Percentiles rank a stretch among this genome's conserved stretches.
phyloP scores from a whole-genome alignment of 2,888 invertebrate species.

The Drosophila birchii region DNA sequence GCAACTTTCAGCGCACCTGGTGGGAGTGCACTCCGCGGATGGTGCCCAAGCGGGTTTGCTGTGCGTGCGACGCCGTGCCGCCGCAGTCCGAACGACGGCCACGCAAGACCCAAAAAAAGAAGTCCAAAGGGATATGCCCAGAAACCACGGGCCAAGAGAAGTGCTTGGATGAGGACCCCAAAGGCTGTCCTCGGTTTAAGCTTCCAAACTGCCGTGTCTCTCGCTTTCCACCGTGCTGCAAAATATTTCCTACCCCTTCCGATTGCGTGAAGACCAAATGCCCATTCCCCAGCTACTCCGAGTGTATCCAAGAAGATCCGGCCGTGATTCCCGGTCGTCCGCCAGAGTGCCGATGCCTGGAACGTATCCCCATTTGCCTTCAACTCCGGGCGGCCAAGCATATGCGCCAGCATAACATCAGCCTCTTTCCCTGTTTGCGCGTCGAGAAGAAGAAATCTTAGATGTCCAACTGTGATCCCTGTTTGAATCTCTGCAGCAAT shows the following conservation, averaged over 20 bases:
- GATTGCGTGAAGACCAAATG: conserved; percentile 51
- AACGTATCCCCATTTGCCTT: background rate
- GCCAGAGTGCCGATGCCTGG: conserved; percentile 50
- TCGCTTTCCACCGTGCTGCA: conserved; percentile 54
- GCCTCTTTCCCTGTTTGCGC: conserved; percentile 31
- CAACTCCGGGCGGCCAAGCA: background rate
- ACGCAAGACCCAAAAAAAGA: background rate
- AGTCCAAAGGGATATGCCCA: conserved; percentile 4
- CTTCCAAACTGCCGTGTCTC: conserved; percentile 60
- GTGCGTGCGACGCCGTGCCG: conserved; percentile 58
- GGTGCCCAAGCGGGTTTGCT: conserved; percentile 59
- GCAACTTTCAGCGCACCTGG: conserved; percentile 64
- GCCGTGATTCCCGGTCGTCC: conserved; percentile 31
- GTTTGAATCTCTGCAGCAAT: background rate
- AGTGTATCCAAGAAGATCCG: conserved; percentile 45
- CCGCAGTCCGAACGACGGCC: conserved; percentile 39
- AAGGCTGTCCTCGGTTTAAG: conserved; percentile 28
- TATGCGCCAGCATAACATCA: background rate
- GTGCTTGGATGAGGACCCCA: conserved; percentile 11
- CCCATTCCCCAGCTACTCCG: conserved; percentile 70
- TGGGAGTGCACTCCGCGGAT: conserved; percentile 63
- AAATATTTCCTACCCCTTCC: fast-evolving
- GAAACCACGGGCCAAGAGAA: conserved; percentile 3
- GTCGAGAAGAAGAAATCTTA: background rate
- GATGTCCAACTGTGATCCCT: background rate